Conservation (phyloP, 2,797 vertebrate species). For the Sebastes paucispinis region DNA sequence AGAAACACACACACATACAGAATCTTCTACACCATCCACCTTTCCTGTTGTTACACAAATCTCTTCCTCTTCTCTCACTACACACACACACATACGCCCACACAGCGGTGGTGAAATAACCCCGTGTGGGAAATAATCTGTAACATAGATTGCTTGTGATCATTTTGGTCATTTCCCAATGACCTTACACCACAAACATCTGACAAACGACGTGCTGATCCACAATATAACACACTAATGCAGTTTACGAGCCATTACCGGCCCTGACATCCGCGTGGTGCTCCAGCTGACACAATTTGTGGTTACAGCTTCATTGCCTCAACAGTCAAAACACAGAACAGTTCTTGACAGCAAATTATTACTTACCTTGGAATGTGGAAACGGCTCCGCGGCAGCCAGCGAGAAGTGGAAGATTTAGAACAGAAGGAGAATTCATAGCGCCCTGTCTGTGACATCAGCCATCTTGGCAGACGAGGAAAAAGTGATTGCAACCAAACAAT, state of each 20-base stretch:
- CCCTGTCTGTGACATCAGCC: conserved; percentile 7
- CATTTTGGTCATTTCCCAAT: conserved; percentile 48
- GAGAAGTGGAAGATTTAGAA: conserved; percentile 25
- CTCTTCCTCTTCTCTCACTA: conserved; percentile 39
- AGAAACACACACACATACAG: conserved; percentile 2
- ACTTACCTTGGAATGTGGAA: conserved; percentile 44
- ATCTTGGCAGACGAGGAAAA: conserved; percentile 7
- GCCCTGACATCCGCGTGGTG: conserved; percentile 38
- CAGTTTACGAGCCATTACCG: conserved; percentile 53
- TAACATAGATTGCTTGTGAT: conserved; percentile 40
- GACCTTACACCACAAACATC: conserved; percentile 60
- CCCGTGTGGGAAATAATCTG: conserved; percentile 43
- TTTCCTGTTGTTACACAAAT: conserved; percentile 48
- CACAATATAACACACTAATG: conserved; percentile 43
- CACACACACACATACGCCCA: conserved; percentile 12
- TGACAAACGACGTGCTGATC: conserved; percentile 38
- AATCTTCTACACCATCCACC: conserved; percentile 26
- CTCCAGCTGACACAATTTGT: conserved; percentile 62
- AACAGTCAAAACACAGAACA: conserved; percentile 57
- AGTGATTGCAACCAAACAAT: conserved; percentile 34
- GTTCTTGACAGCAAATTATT: conserved; percentile 61
- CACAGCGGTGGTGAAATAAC: conserved; percentile 4
- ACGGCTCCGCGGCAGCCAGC: not conserved
- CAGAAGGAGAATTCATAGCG: conserved; percentile 20
- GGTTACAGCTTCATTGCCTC: conserved; percentile 55